Base-by-base conservation (phyloP, 1,140 invertebrate species). In the Euschistus heros region DNA sequence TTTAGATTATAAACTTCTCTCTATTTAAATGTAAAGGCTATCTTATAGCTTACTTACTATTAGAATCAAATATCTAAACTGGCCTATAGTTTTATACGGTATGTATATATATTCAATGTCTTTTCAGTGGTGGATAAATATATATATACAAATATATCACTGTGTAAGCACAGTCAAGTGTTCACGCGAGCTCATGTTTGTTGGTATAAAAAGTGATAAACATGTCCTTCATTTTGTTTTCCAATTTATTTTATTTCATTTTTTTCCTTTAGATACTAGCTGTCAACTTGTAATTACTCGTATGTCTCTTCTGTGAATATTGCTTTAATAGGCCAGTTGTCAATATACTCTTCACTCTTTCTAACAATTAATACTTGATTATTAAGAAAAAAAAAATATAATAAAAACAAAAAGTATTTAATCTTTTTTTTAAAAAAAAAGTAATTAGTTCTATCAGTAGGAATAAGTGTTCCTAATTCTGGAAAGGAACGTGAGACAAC, bases 21-120 rank as follows among this genome's bases (percentile, higher is more conserved):
- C 22, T 57, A 57, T 57, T 24, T 27, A 57, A 57, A 4, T 57
- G 15, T 24, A 4, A 24, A 37, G 30, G 30, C n/a, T 20, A 42
- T 33, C 30, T 59, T 30, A 24, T 65, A 65, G 64, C 64, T 65
- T 64, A 57, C 64, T 65, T n/a, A 64, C 52, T 64, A 20, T 57
- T 57, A 57, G 54, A 24, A 24, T 64, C 20, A 61, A 60, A 65
- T 46, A 61, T 64, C 22, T 64, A 57, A 64, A 64, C 42, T 66
- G 65, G 65, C 65, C 65, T 66, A 66, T 66, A 66, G 59, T 66
- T 66, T 66, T 66, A 66, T 66, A 66, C 65, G 30, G 33, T 61
- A 61, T 61, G 42, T 61, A 61, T 61, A 61, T 61, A 61, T 61
- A 61, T 61, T n/a, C 4, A 61, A 54, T 61, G 42, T 61, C n/a